Conservation (phyloP, 2,113 vertebrate genomes). For the Tor tambroides region DNA sequence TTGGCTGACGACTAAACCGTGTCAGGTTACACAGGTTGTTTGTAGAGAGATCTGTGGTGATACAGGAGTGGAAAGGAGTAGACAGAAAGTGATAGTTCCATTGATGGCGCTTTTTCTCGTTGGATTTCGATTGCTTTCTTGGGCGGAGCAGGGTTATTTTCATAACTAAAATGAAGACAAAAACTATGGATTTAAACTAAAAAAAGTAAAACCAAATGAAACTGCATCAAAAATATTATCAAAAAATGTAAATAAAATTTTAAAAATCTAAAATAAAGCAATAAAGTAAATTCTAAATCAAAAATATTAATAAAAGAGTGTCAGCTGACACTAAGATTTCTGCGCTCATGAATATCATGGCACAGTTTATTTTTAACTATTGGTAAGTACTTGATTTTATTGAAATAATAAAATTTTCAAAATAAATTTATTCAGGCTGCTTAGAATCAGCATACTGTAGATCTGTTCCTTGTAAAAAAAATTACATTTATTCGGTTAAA, state of each 20-base stretch:
- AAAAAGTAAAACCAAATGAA: background rate
- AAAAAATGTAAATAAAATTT: too few species aligned
- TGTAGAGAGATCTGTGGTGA: slow-evolving; percentile 54
- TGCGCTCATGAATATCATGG: too few species aligned
- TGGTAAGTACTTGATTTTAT: too few species aligned
- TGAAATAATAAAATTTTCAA: too few species aligned
- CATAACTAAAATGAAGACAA: background rate
- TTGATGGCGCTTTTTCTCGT: slow-evolving; percentile 41
- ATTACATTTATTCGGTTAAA: too few species aligned
- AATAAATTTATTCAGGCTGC: too few species aligned
- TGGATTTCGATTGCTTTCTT: slow-evolving; percentile 65
- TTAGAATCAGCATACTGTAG: too few species aligned
- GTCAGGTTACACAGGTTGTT: slow-evolving; percentile 71
- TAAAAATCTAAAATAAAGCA: background rate
- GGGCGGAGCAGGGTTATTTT: slow-evolving; percentile 57
- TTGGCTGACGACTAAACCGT: slow-evolving; percentile 63
- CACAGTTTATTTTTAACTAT: too few species aligned
- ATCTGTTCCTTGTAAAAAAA: too few species aligned
- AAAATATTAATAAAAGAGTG: background rate
- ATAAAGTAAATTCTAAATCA: background rate
- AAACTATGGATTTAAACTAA: background rate
- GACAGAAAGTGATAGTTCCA: slow-evolving; percentile 55
- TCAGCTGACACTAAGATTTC: background rate
- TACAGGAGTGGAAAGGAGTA: slow-evolving; percentile 39
- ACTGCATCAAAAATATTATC: background rate